Conservation (phyloP, 2,888 invertebrate genomes). For the Spodoptera picta region DNA sequence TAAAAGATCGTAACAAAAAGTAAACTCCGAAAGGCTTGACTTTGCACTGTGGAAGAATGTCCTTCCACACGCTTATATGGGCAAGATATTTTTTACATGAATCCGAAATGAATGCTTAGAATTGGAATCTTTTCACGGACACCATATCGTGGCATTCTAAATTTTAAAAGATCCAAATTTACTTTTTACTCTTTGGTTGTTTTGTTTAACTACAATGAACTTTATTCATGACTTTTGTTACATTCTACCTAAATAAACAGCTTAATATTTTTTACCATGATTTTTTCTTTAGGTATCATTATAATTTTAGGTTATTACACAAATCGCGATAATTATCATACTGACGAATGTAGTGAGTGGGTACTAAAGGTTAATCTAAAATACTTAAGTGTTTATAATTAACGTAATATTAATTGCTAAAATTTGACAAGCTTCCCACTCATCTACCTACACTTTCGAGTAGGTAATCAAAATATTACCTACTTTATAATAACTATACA, state of each 20-base stretch:
- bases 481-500: neutral
- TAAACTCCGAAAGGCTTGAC: conserved; percentile 30
- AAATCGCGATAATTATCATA: conserved; percentile 1
- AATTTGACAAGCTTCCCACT: conserved; percentile 10
- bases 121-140: conserved; percentile 15
- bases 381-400: neutral
- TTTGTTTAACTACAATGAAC: too few species aligned
- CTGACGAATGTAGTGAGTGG: conserved; percentile 7
- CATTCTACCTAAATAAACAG: too few species aligned
- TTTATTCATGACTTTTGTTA: too few species aligned
- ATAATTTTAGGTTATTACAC: too few species aligned
- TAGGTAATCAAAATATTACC: conserved; percentile 4
- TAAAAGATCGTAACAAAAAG: conserved; percentile 42
- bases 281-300: too few species aligned
- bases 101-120: neutral
- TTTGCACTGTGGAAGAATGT: conserved; percentile 35
- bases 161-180: too few species aligned
- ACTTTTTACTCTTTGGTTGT: too few species aligned
- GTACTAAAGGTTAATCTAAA: too few species aligned
- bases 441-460: neutral
- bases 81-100: conserved; percentile 22
- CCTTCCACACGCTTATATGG: conserved; percentile 25
- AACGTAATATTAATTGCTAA: neutral
- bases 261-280: too few species aligned
- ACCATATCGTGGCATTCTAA: too few species aligned